Evolutionary conservation across 2,888 invertebrate species (phyloP).

Genomic region (Leptarthrus brevirostris): DNA sequence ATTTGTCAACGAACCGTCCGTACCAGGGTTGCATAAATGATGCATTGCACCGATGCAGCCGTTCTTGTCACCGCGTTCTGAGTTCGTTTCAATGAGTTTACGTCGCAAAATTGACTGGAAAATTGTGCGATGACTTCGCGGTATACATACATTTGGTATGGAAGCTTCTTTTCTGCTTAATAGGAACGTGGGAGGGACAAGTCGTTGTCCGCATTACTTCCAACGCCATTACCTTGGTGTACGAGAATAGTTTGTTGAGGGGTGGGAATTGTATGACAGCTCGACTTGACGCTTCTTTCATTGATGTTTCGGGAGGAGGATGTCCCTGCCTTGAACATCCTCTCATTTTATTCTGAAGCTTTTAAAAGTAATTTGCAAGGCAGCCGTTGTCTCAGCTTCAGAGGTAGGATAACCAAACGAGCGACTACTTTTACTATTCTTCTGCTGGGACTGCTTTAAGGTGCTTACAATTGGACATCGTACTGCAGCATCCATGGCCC

Average conservation of each 20-base stretch:
- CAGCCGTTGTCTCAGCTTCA: neutral
- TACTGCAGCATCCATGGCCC: neutral
- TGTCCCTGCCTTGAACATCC: neutral
- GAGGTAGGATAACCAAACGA: neutral
- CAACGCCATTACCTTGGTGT: neutral
- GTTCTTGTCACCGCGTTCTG: neutral
- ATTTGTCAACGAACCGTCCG: constrained; percentile 29
- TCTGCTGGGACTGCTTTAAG: no score
- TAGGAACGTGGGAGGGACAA: neutral
- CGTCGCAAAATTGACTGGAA: constrained; percentile 28
- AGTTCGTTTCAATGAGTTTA: constrained; percentile 19
- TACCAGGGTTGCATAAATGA: constrained; percentile 9
- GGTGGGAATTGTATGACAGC: neutral
- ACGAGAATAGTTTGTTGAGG: neutral
- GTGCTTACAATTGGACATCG: neutral
- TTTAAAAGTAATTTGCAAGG: constrained; percentile 27
- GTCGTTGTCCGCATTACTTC: constrained; percentile 13
- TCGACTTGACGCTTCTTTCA: neutral
- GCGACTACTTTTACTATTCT: no score
- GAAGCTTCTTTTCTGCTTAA: neutral
- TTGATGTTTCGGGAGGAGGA: neutral
- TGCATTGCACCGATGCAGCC: constrained; percentile 10
- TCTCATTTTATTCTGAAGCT: constrained; percentile 6
- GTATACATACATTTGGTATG: neutral
- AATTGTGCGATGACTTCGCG: constrained; percentile 18